Evolutionary conservation across 2,113 vertebrate genomes (phyloP).

Genomic region (Pelecanoides urinatrix): DNA sequence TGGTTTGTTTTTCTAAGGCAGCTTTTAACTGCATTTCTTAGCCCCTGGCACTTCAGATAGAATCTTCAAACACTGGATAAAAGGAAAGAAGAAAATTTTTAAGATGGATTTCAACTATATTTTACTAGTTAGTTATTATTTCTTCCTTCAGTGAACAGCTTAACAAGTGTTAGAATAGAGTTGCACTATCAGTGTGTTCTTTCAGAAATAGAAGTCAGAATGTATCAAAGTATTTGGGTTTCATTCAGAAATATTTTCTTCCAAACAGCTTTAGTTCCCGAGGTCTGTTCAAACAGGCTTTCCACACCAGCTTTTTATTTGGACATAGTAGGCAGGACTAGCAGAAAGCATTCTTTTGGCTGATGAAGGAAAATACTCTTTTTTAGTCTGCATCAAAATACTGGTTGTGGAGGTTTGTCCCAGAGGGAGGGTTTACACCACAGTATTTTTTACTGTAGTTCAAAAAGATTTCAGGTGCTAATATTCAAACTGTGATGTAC

Average conservation of each 20-base stretch:
- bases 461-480: background rate
- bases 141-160: background rate
- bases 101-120: background rate
- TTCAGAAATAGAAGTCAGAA: background rate
- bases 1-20: conserved; percentile 15
- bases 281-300: background rate
- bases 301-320: background rate
- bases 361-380: background rate
- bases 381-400: background rate
- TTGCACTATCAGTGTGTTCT: background rate
- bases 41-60: conserved; percentile 47
- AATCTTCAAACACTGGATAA: conserved; percentile 37
- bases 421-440: background rate
- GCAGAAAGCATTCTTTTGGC: background rate
- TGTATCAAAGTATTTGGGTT: background rate
- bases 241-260: background rate
- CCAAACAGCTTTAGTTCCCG: background rate
- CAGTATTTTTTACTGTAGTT: background rate
- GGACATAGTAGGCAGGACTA: background rate
- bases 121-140: conserved; percentile 16
- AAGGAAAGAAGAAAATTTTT: conserved; percentile 7
- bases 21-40: conserved; percentile 49
- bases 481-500: background rate
- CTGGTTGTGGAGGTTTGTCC: background rate
- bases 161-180: background rate